A percentile compares a stretch with the other conserved stretches of the same genome.
Conservation (phyloP, 1,140 invertebrate genomes). For the Diachasmimorpha longicaudata region DNA sequence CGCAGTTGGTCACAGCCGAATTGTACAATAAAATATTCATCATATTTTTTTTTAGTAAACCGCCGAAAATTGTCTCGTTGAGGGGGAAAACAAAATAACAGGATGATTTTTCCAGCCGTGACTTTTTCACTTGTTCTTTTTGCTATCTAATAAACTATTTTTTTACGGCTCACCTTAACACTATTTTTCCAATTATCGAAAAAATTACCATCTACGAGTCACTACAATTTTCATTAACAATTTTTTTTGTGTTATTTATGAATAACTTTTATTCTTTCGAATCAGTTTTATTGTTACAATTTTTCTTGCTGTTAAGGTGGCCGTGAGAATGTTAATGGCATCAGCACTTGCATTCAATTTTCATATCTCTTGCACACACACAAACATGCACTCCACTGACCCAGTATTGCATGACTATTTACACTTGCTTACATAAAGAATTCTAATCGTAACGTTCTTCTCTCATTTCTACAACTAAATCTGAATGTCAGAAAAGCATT, state of each 20-base stretch:
- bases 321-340: conserved; percentile 38
- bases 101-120: conserved; percentile 34
- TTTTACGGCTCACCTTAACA: conserved; percentile 41
- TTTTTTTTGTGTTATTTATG: not conserved
- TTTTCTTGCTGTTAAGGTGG: conserved; percentile 42
- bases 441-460: conserved; percentile 56
- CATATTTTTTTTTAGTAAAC: conserved; percentile 23
- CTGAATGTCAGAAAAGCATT: conserved; percentile 59
- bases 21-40: conserved; percentile 20
- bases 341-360: conserved; percentile 30
- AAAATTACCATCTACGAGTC: conserved; percentile 11
- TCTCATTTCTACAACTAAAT: conserved; percentile 49
- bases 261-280: conserved; percentile 31
- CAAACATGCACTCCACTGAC: conserved; percentile 23
- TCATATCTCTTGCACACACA: not conserved
- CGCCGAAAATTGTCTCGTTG: conserved; percentile 9
- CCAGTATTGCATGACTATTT: conserved; percentile 43
- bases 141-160: conserved; percentile 11
- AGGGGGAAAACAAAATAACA: conserved; percentile 1
- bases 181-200: conserved; percentile 10
- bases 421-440: conserved; percentile 52
- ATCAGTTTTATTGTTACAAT: conserved; percentile 35
- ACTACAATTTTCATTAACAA: not conserved
- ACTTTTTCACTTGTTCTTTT: conserved; percentile 43
- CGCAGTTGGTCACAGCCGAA: conserved; percentile 27